These are phyloP conservation scores for Chrysodeixis includens DNA, from an alignment of 2,888 invertebrate species.

Conservation along the genomic window DNA sequence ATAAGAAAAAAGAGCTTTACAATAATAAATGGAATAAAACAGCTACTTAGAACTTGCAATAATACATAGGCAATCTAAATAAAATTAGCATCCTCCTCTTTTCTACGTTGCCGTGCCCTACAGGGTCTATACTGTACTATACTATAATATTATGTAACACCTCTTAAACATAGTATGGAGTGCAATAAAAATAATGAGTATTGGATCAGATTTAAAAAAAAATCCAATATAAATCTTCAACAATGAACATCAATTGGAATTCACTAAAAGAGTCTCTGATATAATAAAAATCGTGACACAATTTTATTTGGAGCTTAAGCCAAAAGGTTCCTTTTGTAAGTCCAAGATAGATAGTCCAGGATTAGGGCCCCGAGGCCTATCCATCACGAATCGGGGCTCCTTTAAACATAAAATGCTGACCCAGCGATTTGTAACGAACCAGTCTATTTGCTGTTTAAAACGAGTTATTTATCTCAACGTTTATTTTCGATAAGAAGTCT, in stretches of 20 bases:
- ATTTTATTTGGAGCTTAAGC: conserved; percentile 21
- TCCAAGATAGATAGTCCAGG: conserved; percentile 37
- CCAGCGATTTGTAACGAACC: conserved; percentile 27
- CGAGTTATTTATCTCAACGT: conserved; percentile 13
- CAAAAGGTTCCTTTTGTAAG: conserved; percentile 27
- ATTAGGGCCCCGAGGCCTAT: conserved; percentile 27
- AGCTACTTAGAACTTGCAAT: too few relatives aligned
- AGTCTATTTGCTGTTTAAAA: conserved; percentile 17
- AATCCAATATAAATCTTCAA: neutral
- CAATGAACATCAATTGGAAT: neutral
- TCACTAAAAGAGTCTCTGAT: neutral
- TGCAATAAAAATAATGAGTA: neutral
- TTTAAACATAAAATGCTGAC: conserved; percentile 19
- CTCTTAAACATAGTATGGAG: too few relatives aligned
- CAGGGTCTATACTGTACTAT: too few relatives aligned
- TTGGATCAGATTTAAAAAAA: neutral
- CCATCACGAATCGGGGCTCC: conserved; percentile 29
- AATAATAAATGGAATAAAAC: too few relatives aligned
- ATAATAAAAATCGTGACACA: conserved; percentile 14
- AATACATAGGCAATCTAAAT: too few relatives aligned
- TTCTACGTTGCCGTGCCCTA: too few relatives aligned
- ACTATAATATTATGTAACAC: too few relatives aligned
- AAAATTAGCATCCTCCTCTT: too few relatives aligned
- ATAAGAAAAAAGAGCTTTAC: too few relatives aligned
- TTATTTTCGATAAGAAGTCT: neutral